Conservation (phyloP, 2,888 invertebrate species). For the Heterodera filipjevi region DNA sequence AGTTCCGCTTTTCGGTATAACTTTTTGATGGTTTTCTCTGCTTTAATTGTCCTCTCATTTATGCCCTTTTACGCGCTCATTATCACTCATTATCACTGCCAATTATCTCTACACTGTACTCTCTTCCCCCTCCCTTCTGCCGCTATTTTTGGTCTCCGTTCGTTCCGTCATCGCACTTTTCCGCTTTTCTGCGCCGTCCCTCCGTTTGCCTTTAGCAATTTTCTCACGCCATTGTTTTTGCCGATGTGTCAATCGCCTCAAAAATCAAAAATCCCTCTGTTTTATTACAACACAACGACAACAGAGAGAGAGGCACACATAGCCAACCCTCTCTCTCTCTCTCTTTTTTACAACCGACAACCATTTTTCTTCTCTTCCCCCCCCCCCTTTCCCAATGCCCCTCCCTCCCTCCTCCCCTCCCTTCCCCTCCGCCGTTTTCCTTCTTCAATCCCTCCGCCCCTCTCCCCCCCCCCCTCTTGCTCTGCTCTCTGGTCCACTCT, state of each 20-base stretch:
- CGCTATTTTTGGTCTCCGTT: background rate
- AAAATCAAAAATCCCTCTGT: slow-evolving; percentile 6
- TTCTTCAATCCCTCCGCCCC: background rate
- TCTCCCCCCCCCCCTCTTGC: background rate
- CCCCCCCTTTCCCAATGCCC: background rate
- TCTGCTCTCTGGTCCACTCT: background rate
- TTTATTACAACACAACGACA: background rate
- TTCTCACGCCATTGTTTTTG: slow-evolving; percentile 1
- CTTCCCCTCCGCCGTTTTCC: slow-evolving; percentile 3
- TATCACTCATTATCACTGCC: background rate
- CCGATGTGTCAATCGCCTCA: background rate
- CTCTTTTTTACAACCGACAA: slow-evolving; percentile 7
- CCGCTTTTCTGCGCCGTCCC: background rate
- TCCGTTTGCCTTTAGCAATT: background rate
- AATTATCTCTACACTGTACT: background rate
- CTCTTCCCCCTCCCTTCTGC: background rate
- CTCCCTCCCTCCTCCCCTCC: background rate
- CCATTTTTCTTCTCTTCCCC: background rate
- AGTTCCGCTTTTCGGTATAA: too few species aligned
- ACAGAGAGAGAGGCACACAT: too few species aligned
- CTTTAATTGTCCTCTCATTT: background rate
- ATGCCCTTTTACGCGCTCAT: too few species aligned
- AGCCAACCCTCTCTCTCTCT: background rate
- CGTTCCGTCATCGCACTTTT: too few species aligned
- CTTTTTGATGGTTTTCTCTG: too few species aligned